Base-by-base conservation (phyloP, 2,888 invertebrate species). In the Hedya salicella region DNA sequence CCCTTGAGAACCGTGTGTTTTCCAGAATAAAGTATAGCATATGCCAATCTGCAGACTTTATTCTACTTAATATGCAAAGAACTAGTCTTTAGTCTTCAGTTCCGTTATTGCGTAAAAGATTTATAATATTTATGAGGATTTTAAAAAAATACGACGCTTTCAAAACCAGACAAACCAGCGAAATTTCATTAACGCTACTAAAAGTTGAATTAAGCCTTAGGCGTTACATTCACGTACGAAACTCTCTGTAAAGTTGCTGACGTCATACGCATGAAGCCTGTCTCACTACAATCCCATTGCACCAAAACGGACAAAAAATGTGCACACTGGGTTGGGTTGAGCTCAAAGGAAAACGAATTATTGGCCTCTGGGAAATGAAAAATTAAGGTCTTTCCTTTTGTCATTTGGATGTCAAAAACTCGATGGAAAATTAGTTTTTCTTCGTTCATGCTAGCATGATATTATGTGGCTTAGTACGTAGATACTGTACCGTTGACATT, bases 281-380 rank as follows among this genome's bases (percentile, higher is more conserved):
- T 40, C 40, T n/a, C 14, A 40, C 9, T 3, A 5, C 40, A 30
- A 4, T 25, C 25, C 2, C 25, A 49, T 25, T 49, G 25, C 8
- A 14, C 6, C 14, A 9, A 14, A 21, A 53, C 39, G 39, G 30
- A 3, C 48, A 17, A 5, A 39, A 54, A 40, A 54, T 54, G 9
- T 21, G 21, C 14, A 25, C 14, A 30, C 49, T n/a, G 21, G 11
- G n/a, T 40, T 40, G 8, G n/a, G 13, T 19, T 9, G 13, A n/a
- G 54, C 21, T 40, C 54, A 54, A 54, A 54, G 49, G 49, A 3
- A 25, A 25, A 54, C 11, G 14, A 54, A 54, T 54, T 54, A 40
- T 11, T n/a, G n/a, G n/a, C 21, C 54, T 19, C 21, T 39, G 39
- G 53, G 9, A 14, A 40, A 21, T 40, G 14, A 25, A 39, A 54